Conservation (phyloP, 2,797 vertebrate species). For the Arnoldichthys spilopterus region DNA sequence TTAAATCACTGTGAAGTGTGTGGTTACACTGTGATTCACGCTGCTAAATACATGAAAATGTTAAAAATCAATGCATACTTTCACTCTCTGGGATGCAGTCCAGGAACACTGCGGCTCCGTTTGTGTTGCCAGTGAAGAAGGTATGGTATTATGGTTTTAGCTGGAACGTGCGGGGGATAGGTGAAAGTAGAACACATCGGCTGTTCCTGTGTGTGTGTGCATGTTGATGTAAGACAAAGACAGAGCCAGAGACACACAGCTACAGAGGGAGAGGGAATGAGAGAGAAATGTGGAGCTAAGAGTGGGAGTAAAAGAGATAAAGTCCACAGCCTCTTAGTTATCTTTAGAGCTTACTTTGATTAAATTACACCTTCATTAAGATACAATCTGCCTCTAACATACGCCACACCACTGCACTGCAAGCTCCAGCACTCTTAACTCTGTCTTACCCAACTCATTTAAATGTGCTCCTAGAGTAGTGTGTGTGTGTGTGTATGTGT, state of each 20-base stretch:
- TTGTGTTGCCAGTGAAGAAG: neutral
- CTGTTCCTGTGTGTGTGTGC: constrained; percentile 3
- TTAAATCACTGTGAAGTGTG: neutral
- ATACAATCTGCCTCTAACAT: neutral
- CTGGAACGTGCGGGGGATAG: neutral
- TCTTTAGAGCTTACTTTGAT: constrained; percentile 51
- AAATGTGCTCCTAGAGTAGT: too few species aligned
- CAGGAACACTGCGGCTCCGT: constrained; percentile 10
- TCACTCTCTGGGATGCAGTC: constrained; percentile 3
- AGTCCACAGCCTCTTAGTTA: constrained; percentile 53
- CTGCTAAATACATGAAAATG: neutral
- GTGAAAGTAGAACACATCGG: neutral
- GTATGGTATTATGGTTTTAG: neutral
- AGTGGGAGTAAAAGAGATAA: constrained; percentile 24
- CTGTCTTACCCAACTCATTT: neutral
- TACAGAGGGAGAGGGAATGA: neutral
- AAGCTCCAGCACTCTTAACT: neutral
- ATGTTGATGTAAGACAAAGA: constrained; percentile 1
- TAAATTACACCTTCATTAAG: constrained; percentile 53
- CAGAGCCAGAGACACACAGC: neutral
- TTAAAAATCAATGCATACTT: neutral
- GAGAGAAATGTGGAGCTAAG: constrained; percentile 16
- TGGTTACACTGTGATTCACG: neutral
- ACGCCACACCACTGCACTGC: neutral
- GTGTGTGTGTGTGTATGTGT: too few species aligned